Evolutionary conservation across 2,113 vertebrate species (phyloP), one percentile per base, ranked within the genome.

Genomic region (Trematomus loennbergii): DNA sequence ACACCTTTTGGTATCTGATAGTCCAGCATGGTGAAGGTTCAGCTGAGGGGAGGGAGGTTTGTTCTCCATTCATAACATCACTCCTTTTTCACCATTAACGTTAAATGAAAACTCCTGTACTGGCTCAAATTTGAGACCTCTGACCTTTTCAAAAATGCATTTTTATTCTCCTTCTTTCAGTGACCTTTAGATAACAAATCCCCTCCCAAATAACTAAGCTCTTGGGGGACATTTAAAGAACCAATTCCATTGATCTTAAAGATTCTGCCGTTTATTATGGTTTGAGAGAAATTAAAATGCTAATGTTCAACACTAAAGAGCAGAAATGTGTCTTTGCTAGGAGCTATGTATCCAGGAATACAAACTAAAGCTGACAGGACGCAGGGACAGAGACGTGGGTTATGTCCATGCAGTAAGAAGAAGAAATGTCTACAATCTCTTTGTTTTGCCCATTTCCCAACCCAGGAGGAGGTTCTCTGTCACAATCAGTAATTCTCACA

Each of bases 91-190:
- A 61, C 17, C 13, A 25, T 75, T 72, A 53, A 9, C 11, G 29
- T 64, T 12, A 43, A 75, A 72, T 66, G 11, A 79, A 86, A 81
- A 15, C 13, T 16, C 40, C 36, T 29, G 29, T 2, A 12, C 18
- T 65, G 16, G 75, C 60, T 77, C 25, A 43, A n/a, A 81, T 54
- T n/a, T 59, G 36, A 85, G 74, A 79, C 78, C 82, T 77, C 67
- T 86, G 87, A 89, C 83, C 89, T 91, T 89, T 91, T 40, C 18
- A 12, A 70, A 62, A 85, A 85, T 82, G 79, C 65, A 66, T 81
- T 67, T 86, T 75, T 79, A 75, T 83, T 72, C 22, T 43, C 10
- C 43, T 71, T 76, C 61, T 67, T 50, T 78, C 70, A 46, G 40
- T 69, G 83, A 88, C 90, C 81, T 92, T 89, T 89, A 72, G 9